phyloP scores from a whole-genome alignment of 64 coral and sea anemone genomes.

The Montipora capricornis region DNA sequence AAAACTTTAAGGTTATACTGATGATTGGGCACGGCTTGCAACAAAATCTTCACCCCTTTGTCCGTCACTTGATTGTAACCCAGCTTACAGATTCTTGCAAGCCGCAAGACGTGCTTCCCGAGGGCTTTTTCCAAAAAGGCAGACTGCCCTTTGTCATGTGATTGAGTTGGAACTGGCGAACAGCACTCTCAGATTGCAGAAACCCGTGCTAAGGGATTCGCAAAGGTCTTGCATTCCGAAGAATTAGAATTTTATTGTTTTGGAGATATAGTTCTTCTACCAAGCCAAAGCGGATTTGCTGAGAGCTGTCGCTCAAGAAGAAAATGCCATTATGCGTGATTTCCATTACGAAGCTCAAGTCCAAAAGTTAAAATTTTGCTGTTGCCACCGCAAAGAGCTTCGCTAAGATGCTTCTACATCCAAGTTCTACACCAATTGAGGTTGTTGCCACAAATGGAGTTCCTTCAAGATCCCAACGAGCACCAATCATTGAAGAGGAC shows the following conservation, averaged over 20 bases:
- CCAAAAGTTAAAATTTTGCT: constrained; percentile 45
- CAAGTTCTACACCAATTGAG: constrained; percentile 27
- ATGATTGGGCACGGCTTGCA: constrained; percentile 32
- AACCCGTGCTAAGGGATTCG: not conserved
- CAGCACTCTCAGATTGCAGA: constrained; percentile 21
- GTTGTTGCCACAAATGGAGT: constrained; percentile 44
- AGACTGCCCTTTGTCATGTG: constrained; percentile 46
- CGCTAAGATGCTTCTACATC: constrained; percentile 37
- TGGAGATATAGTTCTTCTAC: constrained; percentile 21
- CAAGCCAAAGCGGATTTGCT: constrained; percentile 17
- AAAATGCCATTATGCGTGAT: constrained; percentile 43
- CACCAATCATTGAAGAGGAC: constrained; percentile 50
- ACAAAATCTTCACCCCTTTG: constrained; percentile 38
- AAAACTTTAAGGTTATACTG: constrained; percentile 32
- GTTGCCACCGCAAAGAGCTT: constrained; percentile 37
- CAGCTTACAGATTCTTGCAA: constrained; percentile 30
- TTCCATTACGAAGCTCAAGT: constrained; percentile 41
- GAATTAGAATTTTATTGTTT: constrained; percentile 44
- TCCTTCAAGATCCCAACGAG: constrained; percentile 14
- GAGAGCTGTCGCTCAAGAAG: constrained; percentile 14
- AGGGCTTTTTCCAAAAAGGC: constrained; percentile 30
- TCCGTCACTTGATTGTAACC: constrained; percentile 47
- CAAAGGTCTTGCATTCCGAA: constrained; percentile 36
- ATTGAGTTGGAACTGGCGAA: constrained; percentile 28
- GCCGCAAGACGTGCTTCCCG: constrained; percentile 2